Base-by-base conservation (phyloP, 2,888 invertebrate species). In the Ectropis crepuscularia region DNA sequence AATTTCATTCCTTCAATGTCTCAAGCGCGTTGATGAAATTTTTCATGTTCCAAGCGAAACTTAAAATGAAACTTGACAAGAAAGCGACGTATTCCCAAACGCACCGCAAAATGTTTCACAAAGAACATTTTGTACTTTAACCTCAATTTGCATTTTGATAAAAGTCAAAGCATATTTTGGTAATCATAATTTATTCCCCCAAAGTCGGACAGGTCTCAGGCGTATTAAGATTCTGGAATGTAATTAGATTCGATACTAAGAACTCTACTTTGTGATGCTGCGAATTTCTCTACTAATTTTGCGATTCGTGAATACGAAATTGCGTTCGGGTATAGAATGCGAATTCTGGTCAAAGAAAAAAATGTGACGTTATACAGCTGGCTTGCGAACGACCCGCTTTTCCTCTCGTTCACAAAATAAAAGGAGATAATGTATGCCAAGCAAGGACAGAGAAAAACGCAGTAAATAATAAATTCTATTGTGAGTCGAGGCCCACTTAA, bases 401-500 rank as follows among this genome's bases (percentile, higher is more conserved):
- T 60, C 47, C 51, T 58, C 46, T 53, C 60, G 36, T 49, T 38
- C 42, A 55, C 54, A 59, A 61, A 55, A 64, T 60, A 64, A 64
- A 61, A 55, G 55, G 53, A 65, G 60, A 65, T 65, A 65, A 65
- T 65, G 48, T 65, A 65, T 65, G 64, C 57, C 60, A 48, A 61
- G 45, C 60, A 65, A 65, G 64, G 60, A 57, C 60, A 64, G 47
- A 65, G 60, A 65, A 65, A 61, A 65, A 65, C 60, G 57, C 60
- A 57, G 60, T 77, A 79, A 81, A 81, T 79, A 77, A 78, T 70
- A 75, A 76, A 78, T 77, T 75, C 76, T 78, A 78, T 76, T 77
- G 75, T 75, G 71, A 70, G 67, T 75, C 73, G 74, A 75, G 74
- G 71, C 73, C 71, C 75, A 82, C 79, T 81, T 86, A 86, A 86